Conservation (phyloP, 2,888 invertebrate genomes). For the Tholera decimalis region DNA sequence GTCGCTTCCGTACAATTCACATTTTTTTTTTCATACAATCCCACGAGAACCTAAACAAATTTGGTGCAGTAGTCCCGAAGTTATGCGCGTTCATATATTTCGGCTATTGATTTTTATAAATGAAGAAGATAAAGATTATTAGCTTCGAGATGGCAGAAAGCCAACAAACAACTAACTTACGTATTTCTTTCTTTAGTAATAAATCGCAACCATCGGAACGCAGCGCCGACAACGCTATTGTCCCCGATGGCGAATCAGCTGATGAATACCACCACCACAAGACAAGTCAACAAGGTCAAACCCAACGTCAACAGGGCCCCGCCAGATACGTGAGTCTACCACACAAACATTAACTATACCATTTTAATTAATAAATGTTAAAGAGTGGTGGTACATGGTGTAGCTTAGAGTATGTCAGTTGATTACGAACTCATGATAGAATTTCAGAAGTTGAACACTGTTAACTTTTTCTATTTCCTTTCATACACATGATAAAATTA, state of each 20-base stretch:
- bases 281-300: conserved; percentile 97
- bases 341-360: conserved; percentile 10
- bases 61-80: too few relatives aligned
- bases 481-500: conserved; percentile 48
- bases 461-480: conserved; percentile 39
- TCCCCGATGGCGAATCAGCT: conserved; percentile 93
- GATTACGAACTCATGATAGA: conserved; percentile 50
- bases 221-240: conserved; percentile 92
- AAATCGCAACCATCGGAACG: conserved; percentile 95
- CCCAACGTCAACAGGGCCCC: conserved; percentile 96
- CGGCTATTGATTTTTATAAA: too few relatives aligned
- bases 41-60: too few relatives aligned
- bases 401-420: conserved; percentile 45
- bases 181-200: conserved; percentile 91
- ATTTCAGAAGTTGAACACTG: conserved; percentile 42
- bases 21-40: too few relatives aligned
- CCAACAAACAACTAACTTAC: background rate
- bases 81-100: too few relatives aligned
- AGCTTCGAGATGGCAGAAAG: background rate
- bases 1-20: too few relatives aligned
- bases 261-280: conserved; percentile 94
- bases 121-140: too few relatives aligned
- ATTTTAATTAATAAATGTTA: conserved; percentile 48
- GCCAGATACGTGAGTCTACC: conserved; percentile 93
- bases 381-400: conserved; percentile 60